Percentiles rank a stretch among this genome's conserved stretches.
Evolutionary conservation across 2,797 vertebrate genomes (phyloP).

Genomic region (Steatocranus sp.): DNA sequence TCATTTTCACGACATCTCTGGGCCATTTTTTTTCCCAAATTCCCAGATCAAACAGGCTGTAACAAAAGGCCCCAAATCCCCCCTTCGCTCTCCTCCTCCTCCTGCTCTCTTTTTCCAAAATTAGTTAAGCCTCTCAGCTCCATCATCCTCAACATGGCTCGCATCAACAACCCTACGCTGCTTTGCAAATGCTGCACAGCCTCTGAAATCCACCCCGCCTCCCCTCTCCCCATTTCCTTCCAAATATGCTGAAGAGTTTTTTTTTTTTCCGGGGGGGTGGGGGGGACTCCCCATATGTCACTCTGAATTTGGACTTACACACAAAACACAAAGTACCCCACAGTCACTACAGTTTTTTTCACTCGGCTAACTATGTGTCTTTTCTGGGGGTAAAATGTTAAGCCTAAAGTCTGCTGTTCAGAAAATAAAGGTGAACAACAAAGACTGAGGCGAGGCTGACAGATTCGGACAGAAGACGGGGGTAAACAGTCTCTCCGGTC

Average conservation of each 20-base stretch:
- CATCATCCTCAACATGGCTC: conserved; percentile 75
- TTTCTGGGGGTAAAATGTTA: conserved; percentile 18
- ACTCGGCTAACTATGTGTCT: conserved; percentile 1
- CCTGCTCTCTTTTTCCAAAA: conserved; percentile 74
- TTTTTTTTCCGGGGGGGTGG: neutral
- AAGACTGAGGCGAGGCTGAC: conserved; percentile 33
- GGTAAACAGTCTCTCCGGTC: conserved; percentile 37
- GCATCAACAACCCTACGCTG: conserved; percentile 65
- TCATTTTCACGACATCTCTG: conserved; percentile 70
- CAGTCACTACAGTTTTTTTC: conserved; percentile 32
- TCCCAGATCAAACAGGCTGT: conserved; percentile 77
- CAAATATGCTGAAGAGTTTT: neutral
- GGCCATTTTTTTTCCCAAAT: conserved; percentile 60
- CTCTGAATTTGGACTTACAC: conserved; percentile 64
- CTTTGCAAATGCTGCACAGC: conserved; percentile 40
- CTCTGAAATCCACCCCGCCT: conserved; percentile 50
- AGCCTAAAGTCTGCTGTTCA: conserved; percentile 9
- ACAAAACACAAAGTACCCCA: conserved; percentile 48
- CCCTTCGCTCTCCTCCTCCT: conserved; percentile 62
- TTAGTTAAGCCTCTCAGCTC: conserved; percentile 81
- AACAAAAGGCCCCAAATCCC: conserved; percentile 77
- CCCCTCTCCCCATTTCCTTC: neutral
- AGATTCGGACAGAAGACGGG: conserved; percentile 33
- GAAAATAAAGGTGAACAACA: neutral
- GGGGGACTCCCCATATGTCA: conserved; percentile 46